Conservation (phyloP, 2,888 invertebrate genomes). For the Dastarcus helophoroides region DNA sequence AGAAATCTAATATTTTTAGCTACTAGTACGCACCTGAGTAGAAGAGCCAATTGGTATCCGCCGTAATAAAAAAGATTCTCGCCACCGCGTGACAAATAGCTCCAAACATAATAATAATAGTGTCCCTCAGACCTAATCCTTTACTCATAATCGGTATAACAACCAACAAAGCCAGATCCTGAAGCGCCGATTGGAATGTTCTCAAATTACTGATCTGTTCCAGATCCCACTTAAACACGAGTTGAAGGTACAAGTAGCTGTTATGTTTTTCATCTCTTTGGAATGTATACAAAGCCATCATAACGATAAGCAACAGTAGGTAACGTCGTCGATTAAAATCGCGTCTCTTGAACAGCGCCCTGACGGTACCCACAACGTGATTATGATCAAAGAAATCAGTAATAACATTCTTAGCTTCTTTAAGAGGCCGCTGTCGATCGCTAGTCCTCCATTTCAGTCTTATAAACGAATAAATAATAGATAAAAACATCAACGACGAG, state of each 20-base stretch:
- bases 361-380: slow-evolving; percentile 52
- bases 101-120: slow-evolving; percentile 62
- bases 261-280: slow-evolving; percentile 73
- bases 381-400: slow-evolving; percentile 60
- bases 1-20: too few species aligned
- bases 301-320: slow-evolving; percentile 55
- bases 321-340: slow-evolving; percentile 47
- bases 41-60: slow-evolving; percentile 44
- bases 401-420: slow-evolving; percentile 45
- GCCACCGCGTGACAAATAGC: slow-evolving; percentile 57
- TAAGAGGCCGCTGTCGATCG: slow-evolving; percentile 47
- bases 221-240: slow-evolving; percentile 61
- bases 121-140: slow-evolving; percentile 54
- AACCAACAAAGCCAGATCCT: slow-evolving; percentile 57
- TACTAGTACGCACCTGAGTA: slow-evolving; percentile 48
- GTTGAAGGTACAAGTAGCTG: slow-evolving; percentile 61
- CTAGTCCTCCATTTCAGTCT: slow-evolving; percentile 61
- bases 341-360: slow-evolving; percentile 50
- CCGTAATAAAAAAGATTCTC: slow-evolving; percentile 55
- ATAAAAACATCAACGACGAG: slow-evolving; percentile 45
- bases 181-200: slow-evolving; percentile 60
- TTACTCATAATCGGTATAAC: slow-evolving; percentile 63
- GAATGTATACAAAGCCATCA: slow-evolving; percentile 71
- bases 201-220: slow-evolving; percentile 57
- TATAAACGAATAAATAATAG: slow-evolving; percentile 54